phyloP scores from a whole-genome alignment of 1,140 invertebrate species.

The Helicoverpa armigera region DNA sequence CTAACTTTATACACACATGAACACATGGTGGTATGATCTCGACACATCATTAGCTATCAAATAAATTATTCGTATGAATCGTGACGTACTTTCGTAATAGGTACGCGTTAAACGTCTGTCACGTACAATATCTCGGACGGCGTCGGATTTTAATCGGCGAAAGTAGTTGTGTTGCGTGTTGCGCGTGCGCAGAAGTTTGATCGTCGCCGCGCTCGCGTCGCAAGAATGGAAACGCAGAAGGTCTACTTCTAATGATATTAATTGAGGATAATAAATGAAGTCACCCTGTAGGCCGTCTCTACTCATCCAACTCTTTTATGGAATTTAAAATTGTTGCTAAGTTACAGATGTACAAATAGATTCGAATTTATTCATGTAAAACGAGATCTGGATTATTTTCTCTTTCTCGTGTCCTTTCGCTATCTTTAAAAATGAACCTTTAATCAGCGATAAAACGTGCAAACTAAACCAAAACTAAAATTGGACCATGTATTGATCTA shows the following conservation, averaged over 20 bases:
- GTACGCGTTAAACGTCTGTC: conserved; percentile 61
- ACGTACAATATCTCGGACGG: conserved; percentile 62
- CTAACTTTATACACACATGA: neutral
- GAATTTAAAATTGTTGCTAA: no score
- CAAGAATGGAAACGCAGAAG: conserved; percentile 31
- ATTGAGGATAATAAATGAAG: neutral
- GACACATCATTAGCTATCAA: conserved; percentile 38
- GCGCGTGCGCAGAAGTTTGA: conserved; percentile 70
- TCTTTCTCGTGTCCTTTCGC: no score
- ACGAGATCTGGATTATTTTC: no score
- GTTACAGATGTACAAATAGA: no score
- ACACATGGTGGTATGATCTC: conserved; percentile 27
- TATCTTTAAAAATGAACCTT: no score
- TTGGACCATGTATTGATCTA: no score
- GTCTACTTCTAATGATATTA: neutral
- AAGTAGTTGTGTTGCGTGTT: conserved; percentile 73
- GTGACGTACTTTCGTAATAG: conserved; percentile 58
- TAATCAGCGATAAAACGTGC: no score
- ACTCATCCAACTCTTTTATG: no score
- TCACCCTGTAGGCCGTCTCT: no score
- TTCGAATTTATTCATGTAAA: no score
- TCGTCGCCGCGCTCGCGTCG: conserved; percentile 56
- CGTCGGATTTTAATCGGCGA: conserved; percentile 77
- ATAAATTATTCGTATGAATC: conserved; percentile 47
- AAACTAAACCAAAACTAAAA: no score